A percentile compares a stretch with the other conserved stretches of the same genome.
These are phyloP conservation scores for Tenthredo mesomela DNA, from an alignment of 2,888 invertebrate genomes.

Conservation along the genomic window DNA sequence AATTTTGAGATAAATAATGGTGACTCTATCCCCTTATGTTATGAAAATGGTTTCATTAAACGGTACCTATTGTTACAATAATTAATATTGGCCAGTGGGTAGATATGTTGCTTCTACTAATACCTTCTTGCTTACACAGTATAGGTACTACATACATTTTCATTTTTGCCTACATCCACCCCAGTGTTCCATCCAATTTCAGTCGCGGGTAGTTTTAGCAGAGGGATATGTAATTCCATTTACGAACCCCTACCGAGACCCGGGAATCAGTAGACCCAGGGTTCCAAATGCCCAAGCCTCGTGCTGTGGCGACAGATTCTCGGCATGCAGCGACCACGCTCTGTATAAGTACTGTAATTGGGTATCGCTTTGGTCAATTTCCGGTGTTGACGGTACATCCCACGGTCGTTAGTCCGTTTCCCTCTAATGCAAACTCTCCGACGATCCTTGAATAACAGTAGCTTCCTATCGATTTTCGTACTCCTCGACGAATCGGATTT, in stretches of 20 bases:
- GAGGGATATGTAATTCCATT: constrained; percentile 61
- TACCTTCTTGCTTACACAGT: background rate
- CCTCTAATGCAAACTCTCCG: constrained; percentile 33
- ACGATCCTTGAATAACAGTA: constrained; percentile 17
- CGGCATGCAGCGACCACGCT: constrained; percentile 44
- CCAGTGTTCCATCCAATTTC: constrained; percentile 32
- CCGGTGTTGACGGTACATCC: constrained; percentile 48
- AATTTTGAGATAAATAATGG: background rate
- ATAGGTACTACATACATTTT: constrained; percentile 1
- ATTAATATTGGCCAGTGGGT: background rate
- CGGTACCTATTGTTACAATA: background rate
- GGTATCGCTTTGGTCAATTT: constrained; percentile 51
- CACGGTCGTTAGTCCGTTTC: constrained; percentile 44
- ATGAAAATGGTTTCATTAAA: background rate
- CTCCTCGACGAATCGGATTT: background rate
- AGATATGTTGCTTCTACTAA: background rate
- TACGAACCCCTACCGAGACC: constrained; percentile 56
- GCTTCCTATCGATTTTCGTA: constrained; percentile 15
- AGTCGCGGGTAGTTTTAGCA: constrained; percentile 57
- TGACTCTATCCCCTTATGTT: background rate
- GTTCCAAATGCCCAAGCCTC: background rate
- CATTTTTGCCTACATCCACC: background rate
- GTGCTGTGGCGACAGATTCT: constrained; percentile 39
- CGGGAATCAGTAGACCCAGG: constrained; percentile 27
- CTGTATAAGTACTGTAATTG: constrained; percentile 50